Evolutionary conservation across 2,888 invertebrate species (phyloP).

Genomic region (Cactoblastis cactorum): DNA sequence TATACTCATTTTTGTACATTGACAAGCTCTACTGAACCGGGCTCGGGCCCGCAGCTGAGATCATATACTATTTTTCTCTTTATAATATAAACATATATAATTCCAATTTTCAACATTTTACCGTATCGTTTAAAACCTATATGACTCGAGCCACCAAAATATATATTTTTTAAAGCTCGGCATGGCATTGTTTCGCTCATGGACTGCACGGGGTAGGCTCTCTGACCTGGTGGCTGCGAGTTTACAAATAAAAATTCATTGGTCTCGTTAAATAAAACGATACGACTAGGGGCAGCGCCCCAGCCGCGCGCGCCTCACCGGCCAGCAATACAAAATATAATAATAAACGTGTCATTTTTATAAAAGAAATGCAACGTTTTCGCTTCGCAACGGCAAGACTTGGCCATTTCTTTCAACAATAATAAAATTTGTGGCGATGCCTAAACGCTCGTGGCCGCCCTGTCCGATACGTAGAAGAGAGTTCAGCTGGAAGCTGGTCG

Average conservation of each 20-base stretch:
- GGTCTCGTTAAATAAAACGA: constrained; percentile 74
- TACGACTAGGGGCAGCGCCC: constrained; percentile 56
- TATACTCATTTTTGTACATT: constrained; percentile 77
- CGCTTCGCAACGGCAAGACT: constrained; percentile 27
- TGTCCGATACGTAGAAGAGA: constrained; percentile 27
- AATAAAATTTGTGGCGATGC: constrained; percentile 28
- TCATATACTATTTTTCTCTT: constrained; percentile 63
- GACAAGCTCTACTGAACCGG: constrained; percentile 57
- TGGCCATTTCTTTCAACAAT: constrained; percentile 25
- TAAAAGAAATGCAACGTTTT: constrained; percentile 57
- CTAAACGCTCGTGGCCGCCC: constrained; percentile 26
- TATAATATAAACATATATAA: constrained; percentile 75
- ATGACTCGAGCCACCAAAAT: constrained; percentile 31
- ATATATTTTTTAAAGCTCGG: constrained; percentile 64
- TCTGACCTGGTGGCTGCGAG: constrained; percentile 38
- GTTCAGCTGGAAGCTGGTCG: constrained; percentile 24
- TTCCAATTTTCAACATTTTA: constrained; percentile 64
- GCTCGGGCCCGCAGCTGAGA: constrained; percentile 69
- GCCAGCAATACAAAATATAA: constrained; percentile 44
- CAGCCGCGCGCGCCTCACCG: constrained; percentile 42
- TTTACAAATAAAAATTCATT: constrained; percentile 68
- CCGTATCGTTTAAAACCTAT: constrained; percentile 56
- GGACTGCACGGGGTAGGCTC: constrained; percentile 22
- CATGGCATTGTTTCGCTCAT: constrained; percentile 34
- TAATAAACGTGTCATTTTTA: constrained; percentile 51